Base-by-base conservation (phyloP, 2,797 vertebrate genomes). In the Leontopithecus rosalia region DNA sequence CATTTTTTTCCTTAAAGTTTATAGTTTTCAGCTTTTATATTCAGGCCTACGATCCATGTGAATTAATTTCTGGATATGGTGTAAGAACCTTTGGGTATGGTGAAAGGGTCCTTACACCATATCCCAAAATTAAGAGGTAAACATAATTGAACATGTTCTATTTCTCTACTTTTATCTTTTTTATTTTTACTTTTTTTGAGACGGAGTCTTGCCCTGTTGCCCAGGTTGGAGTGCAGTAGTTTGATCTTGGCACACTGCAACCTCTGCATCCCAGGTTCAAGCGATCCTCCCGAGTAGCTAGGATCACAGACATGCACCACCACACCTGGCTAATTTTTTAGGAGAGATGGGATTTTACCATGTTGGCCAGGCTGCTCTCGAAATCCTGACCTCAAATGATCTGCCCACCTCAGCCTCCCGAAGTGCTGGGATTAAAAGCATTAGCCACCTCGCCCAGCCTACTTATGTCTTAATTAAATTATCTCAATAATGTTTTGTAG, bases 381-480 rank as follows among this genome's bases (percentile, higher is more conserved):
- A 64, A 64, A 15, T 64, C 15, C 61, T 64, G 30, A 64, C 30
- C 61, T 64, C 15, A 55, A 55, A 4, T n/a, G 61, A 64, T 19
- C 30, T n/a, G 15, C 30, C 30, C 7, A 17, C 61, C 61, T 64
- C 7, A 17, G 61, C 61, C 15, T 67, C 30, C 61, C 61, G 17
- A 67, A 67, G 14, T n/a, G 61, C 30, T 67, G 61, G 61, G 61
- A 67, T 67, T 67, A 67, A 7, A 17, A 33, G 61, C 1, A 7
- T 67, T 1, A 67, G 30, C 61, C 61, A 67, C 30, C 15, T 7
- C 33, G 1, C 30, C 30, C 33, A 33, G 61, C 30, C 50, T 92
- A n/a, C 48, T 85, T 91, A 64, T 28, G 22, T 50, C 22, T 95
- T 72, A 94, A n/a, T 81, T 83, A 77, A 91, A 55, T 84, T 50